These are phyloP conservation scores for Eupithecia exiguata DNA, from an alignment of 2,888 invertebrate genomes.

Conservation along the genomic window DNA sequence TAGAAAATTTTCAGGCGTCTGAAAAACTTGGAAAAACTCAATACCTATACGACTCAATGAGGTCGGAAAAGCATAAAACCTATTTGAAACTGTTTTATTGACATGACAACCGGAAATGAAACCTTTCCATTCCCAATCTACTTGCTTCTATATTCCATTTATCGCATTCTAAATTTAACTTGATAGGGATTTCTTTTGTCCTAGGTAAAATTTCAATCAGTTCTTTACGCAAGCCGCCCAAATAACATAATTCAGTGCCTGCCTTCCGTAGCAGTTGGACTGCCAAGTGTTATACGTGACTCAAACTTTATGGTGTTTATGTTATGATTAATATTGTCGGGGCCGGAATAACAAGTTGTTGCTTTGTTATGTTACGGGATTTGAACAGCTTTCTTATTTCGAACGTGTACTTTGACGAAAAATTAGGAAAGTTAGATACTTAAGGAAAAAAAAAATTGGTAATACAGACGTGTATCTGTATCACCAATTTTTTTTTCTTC, in stretches of 20 bases:
- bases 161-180: no score
- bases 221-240: background rate
- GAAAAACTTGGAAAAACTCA: background rate
- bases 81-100: background rate
- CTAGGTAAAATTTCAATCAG: background rate
- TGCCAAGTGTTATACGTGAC: conserved; percentile 28
- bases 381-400: conserved; percentile 9
- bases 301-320: conserved; percentile 4
- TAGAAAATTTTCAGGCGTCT: background rate
- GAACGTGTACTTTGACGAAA: background rate
- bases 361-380: background rate
- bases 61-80: background rate
- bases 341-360: conserved; percentile 12
- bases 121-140: background rate
- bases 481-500: no score
- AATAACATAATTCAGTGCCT: background rate
- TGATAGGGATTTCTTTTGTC: background rate
- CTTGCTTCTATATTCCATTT: no score
- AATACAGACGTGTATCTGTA: no score
- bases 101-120: background rate
- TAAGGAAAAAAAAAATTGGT: no score
- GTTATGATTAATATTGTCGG: conserved; percentile 2
- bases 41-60: background rate
- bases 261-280: background rate
- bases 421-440: background rate